Evolutionary conservation across 2,113 vertebrate genomes (phyloP), one percentile per base, ranked within the genome.

Genomic region (Crotalus tigris): DNA sequence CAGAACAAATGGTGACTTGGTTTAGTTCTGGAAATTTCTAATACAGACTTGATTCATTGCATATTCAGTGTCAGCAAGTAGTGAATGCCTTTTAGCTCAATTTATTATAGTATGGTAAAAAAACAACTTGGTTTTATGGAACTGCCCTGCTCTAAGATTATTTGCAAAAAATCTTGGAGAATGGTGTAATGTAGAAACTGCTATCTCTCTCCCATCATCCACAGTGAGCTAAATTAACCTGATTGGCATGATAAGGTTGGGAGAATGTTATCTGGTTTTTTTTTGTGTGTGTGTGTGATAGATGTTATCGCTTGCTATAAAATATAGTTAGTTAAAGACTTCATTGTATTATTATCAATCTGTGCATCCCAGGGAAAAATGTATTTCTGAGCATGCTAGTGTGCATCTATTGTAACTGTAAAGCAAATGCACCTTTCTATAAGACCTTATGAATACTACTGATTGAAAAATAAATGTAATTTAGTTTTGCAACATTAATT

Each of bases 301-400:
- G 46, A n/a, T 91, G 90, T 95, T 94, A 91, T 94, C 92, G 92
- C 88, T 93, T 94, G 24, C 24, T 61, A 26, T 61, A 61, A 26
- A 69, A 12, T 69, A 69, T 69, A n/a, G 26, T 64, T 69, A 69
- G n/a, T 69, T 58, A 64, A 64, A 69, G 29, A 69, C 61, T 69
- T n/a, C 0, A 4, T 69, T n/a, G 29, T 69, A n/a, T 69, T n/a
- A n/a, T n/a, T 69, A 11, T 69, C 29, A 69, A 69, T 69, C 61
- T 69, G 12, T 69, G 26, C 12, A 69, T 61, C 59, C 26, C 4
- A 69, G 26, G 61, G 29, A 13, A 69, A 69, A 64, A n/a, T 64
- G 61, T 64, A 29, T 69, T 69, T 69, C 29, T 69, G 64, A 69
- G 29, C 29, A 15, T 13, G 12, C 64, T 69, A 15, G 11, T 4